Base-by-base conservation (phyloP, 1,140 invertebrate genomes). In the Zaprionus vittiger region DNA sequence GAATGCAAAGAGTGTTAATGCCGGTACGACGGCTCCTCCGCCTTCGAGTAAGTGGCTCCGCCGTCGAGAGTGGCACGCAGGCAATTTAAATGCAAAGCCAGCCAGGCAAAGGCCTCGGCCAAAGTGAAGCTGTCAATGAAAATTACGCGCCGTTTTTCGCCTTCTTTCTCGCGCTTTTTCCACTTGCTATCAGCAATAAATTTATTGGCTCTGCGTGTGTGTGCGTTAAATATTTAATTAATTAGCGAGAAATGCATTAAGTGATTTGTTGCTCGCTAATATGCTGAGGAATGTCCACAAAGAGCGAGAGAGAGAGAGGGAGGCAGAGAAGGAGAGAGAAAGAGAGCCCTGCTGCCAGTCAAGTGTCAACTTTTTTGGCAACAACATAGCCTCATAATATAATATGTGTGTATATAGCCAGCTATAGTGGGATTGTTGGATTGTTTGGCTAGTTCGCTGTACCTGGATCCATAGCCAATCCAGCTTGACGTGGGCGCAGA, bases 101-200 rank as follows among this genome's bases (percentile, higher is more conserved):
- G 56, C 56, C 31, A 38, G 41, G n/a, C 49, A 66, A 41, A 34
- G 31, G 54, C n/a, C 34, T 41, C 37, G 52, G 52, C 68, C 59
- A 69, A 73, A 90, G 81, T 90, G 76, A 89, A 85, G 85, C 85
- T 89, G 84, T 89, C 85, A 89, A 89, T 90, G 83, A 80, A 89
- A 86, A 89, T 90, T 89, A 90, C 84, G 79, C 79, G 70, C 75
- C 57, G 57, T 66, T 79, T 73, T 73, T 55, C 44, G 44, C 26
- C 15, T 63, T n/a, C 65, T 59, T 59, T 34, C 24, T 67, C 61
- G 34, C 55, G 61, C 12, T 31, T 38, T 64, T 56, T 34, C 9
- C 37, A 47, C 14, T 38, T 65, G 15, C 47, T 73, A 41, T 57
- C 37, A 59, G 65, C 69, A 47, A 89, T 79, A 79, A 90, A 89